Conservation (phyloP, 2,113 vertebrate species). For the Stigmatopora argus region DNA sequence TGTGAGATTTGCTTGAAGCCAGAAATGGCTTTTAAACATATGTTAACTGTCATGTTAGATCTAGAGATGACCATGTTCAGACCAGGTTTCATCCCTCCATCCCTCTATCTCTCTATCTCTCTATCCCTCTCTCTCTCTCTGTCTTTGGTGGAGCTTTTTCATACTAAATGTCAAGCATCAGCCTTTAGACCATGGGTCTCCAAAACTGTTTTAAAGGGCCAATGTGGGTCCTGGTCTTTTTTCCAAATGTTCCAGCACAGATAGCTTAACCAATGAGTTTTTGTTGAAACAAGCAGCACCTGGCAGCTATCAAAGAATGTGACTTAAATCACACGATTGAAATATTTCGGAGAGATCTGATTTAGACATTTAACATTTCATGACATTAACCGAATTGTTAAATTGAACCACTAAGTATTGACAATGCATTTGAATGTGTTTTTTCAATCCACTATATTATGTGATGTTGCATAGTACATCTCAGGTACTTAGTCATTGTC, state of each 20-base stretch:
- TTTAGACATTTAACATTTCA: neutral
- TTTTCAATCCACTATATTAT: neutral
- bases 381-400: neutral
- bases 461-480: neutral
- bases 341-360: too few relatives aligned
- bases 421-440: neutral
- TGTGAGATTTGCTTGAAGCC: conserved; percentile 87
- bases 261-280: too few relatives aligned
- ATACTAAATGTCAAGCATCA: conserved; percentile 27
- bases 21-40: conserved; percentile 96
- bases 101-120: too few relatives aligned
- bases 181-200: neutral
- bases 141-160: conserved; percentile 52
- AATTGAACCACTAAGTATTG: neutral
- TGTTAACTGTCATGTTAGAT: conserved; percentile 88
- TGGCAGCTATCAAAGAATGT: too few relatives aligned
- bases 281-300: too few relatives aligned
- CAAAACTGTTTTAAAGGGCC: too few relatives aligned
- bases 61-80: conserved; percentile 66
- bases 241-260: too few relatives aligned
- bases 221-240: too few relatives aligned
- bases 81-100: conserved; percentile 30
- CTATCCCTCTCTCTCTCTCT: too few relatives aligned
- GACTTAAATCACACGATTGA: too few relatives aligned
- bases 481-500: conserved; percentile 35